Conservation (phyloP, 2,888 invertebrate species). For the Anoncus sp. region DNA sequence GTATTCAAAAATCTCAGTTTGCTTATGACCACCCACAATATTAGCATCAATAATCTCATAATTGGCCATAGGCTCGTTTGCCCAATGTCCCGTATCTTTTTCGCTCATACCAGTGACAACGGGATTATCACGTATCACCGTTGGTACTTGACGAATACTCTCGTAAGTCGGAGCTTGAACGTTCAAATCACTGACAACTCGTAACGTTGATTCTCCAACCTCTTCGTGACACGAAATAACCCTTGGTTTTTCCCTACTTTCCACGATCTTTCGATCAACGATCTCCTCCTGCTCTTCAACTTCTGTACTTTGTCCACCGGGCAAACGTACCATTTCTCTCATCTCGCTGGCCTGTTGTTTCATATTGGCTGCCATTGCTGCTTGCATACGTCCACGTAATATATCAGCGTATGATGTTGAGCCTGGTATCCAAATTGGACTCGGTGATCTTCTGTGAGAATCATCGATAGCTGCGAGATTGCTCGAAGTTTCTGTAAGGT, state of each 20-base stretch:
- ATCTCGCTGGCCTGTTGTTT: slow-evolving; percentile 64
- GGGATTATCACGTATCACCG: slow-evolving; percentile 20
- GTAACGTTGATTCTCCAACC: not conserved
- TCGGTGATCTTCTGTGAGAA: slow-evolving; percentile 85
- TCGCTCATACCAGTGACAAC: slow-evolving; percentile 2
- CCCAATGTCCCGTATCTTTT: slow-evolving; percentile 70
- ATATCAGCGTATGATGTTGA: slow-evolving; percentile 92
- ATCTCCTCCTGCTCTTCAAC: not conserved
- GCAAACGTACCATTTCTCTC: slow-evolving; percentile 68
- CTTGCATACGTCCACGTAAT: slow-evolving; percentile 85
- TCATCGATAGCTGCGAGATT: slow-evolving; percentile 74
- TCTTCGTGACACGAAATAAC: not conserved
- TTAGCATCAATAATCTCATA: slow-evolving; percentile 64
- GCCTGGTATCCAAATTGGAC: slow-evolving; percentile 90
- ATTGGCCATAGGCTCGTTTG: slow-evolving; percentile 70
- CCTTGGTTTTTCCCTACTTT: not conserved
- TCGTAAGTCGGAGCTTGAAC: slow-evolving; percentile 48
- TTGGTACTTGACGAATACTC: slow-evolving; percentile 28
- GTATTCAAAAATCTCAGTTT: slow-evolving; percentile 82
- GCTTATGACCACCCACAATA: slow-evolving; percentile 50
- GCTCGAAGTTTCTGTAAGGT: slow-evolving; percentile 38
- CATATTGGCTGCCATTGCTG: slow-evolving; percentile 71
- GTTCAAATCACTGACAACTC: slow-evolving; percentile 23
- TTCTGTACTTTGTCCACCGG: slow-evolving; percentile 36
- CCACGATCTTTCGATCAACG: slow-evolving; percentile 18